Base-by-base conservation (phyloP, 2,888 invertebrate genomes). In the Oligia latruncula region DNA sequence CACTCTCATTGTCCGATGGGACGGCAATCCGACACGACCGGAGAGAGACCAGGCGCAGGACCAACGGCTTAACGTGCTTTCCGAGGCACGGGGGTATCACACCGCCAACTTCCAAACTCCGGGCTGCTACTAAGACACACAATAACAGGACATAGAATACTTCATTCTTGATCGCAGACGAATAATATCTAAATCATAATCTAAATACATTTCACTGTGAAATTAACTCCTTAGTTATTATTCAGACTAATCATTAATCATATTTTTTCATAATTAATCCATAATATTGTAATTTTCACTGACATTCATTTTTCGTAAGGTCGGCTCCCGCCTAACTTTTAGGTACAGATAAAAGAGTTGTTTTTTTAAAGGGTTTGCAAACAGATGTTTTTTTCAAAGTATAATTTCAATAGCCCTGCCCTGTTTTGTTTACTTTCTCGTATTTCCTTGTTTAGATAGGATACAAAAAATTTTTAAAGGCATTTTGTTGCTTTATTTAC, bases 371-470 rank as follows among this genome's bases (percentile, higher is more conserved):
- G 35, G 29, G 29, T 0, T 55, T 35, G n/a, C 0, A 29, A 8
- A 11, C 20, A 9, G 8, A 2, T 13, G 29, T 72, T 64, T 64
- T 81, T 81, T 72, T 60, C 52, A 65, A 74, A 67, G 52, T 66
- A 72, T 40, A 4, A 40, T 80, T 83, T 81, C 40, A 75, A 72
- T 71, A 71, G 49, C 71, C 49, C 58, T 17, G 8, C 52, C n/a
- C n/a, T 9, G n/a, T 66, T 73, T 66, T 81, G 71, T 84, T 84
- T 73, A 78, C 70, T 66, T 74, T 58, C 15, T 62, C 68, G 35
- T 20, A 65, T 70, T 83, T 75, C 60, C 60, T 52, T 75, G 71
- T 83, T 85, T 55, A 62, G n/a, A 49, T 40, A 85, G 65, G 72
- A 81, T 15, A 29, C 5, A 60, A 75, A 35, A 64, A 9, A 46